Evolutionary conservation across 1,140 invertebrate genomes (phyloP).

Genomic region (Tribolium madens): DNA sequence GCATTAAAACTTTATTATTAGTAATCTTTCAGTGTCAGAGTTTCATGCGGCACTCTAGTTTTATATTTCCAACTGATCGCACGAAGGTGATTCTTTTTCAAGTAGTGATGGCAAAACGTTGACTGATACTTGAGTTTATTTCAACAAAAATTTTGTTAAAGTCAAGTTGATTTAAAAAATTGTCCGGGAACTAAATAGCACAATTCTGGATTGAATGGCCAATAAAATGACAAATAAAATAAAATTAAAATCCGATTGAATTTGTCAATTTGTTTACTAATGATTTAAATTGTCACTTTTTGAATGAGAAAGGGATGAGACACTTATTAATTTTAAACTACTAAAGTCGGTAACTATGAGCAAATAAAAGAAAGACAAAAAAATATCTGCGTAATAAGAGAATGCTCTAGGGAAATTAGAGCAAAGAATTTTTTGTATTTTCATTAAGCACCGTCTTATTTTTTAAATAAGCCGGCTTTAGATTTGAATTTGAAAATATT

Average conservation of each 20-base stretch:
- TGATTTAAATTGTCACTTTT: neutral
- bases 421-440: slow-evolving; percentile 13
- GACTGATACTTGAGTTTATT: too few relatives aligned
- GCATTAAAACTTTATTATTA: slow-evolving; percentile 38
- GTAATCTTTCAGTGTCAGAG: slow-evolving; percentile 30
- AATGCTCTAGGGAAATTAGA: slow-evolving; percentile 9
- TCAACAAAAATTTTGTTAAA: neutral
- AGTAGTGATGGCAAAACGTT: neutral
- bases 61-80: slow-evolving; percentile 29
- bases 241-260: slow-evolving; percentile 2
- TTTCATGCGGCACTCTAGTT: slow-evolving; percentile 23
- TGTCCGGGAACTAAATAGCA: too few relatives aligned
- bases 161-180: too few relatives aligned
- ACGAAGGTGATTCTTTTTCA: neutral
- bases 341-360: neutral
- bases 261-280: slow-evolving; percentile 6
- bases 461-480: neutral
- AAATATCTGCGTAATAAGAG: slow-evolving; percentile 9
- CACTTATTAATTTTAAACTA: too few relatives aligned
- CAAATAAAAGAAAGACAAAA: neutral
- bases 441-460: neutral
- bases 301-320: too few relatives aligned
- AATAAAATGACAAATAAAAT: neutral
- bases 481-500: neutral
- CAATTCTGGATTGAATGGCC: neutral